Evolutionary conservation across 2,888 invertebrate genomes (phyloP).

Genomic region (Cantharis lateralis): DNA sequence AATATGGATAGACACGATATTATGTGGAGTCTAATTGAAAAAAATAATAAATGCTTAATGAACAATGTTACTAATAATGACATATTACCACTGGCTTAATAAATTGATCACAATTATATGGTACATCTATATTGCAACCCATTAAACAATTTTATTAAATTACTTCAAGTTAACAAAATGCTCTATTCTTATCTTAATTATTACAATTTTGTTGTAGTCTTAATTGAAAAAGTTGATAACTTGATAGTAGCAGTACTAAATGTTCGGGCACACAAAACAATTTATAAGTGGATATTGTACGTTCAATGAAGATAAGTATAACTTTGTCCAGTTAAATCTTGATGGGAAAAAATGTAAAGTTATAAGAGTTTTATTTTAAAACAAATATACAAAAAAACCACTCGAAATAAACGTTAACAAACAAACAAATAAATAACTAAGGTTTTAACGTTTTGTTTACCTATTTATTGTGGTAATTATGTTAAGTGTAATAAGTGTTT

Average conservation of each 20-base stretch:
- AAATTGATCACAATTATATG: neutral
- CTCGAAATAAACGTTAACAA: neutral
- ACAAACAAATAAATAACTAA: neutral
- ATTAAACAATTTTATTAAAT: neutral
- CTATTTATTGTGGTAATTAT: neutral
- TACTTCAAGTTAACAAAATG: neutral
- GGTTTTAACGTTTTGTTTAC: neutral
- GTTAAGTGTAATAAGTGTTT: constrained; percentile 8
- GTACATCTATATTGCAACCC: neutral
- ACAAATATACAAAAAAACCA: neutral
- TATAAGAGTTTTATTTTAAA: neutral
- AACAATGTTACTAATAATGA: neutral
- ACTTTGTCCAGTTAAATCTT: neutral
- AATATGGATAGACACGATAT: neutral
- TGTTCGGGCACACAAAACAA: neutral
- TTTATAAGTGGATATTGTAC: neutral
- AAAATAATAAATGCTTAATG: neutral
- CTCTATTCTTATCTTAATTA: neutral
- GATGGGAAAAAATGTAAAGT: neutral
- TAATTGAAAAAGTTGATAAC: neutral
- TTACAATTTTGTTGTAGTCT: neutral
- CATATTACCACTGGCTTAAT: neutral
- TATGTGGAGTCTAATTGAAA: neutral
- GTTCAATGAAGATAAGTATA: neutral
- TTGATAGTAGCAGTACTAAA: neutral